Conservation (phyloP, 2,797 vertebrate genomes). For the Danio tinwini region DNA sequence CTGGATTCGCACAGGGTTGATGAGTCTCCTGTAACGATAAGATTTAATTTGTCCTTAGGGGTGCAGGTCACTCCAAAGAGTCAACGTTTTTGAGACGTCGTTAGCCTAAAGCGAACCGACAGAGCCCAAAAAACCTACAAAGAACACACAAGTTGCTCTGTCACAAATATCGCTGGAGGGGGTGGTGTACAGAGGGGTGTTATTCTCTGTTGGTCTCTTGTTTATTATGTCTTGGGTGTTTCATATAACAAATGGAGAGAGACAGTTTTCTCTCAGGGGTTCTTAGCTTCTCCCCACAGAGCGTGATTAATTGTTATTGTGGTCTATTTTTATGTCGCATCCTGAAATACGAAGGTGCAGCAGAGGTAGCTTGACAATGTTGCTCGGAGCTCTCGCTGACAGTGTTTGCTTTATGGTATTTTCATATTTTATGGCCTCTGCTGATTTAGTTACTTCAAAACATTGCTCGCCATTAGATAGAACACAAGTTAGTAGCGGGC, state of each 20-base stretch:
- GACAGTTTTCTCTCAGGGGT: slow-evolving; percentile 54
- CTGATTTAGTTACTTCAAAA: slow-evolving; percentile 52
- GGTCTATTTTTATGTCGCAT: slow-evolving; percentile 51
- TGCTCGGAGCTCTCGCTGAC: slow-evolving; percentile 35
- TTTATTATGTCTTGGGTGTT: slow-evolving; percentile 55
- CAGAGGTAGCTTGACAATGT: slow-evolving; percentile 43
- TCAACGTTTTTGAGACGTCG: slow-evolving; percentile 54
- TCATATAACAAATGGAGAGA: slow-evolving; percentile 55
- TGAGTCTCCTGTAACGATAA: slow-evolving; percentile 61
- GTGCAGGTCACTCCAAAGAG: slow-evolving; percentile 61
- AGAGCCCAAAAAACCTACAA: slow-evolving; percentile 29
- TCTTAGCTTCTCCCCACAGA: slow-evolving; percentile 49
- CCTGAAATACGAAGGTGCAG: slow-evolving; percentile 50
- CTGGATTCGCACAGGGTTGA: background rate
- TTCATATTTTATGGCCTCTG: slow-evolving; percentile 51
- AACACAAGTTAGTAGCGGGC: slow-evolving; percentile 17
- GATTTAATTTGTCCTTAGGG: slow-evolving; percentile 56
- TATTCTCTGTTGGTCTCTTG: slow-evolving; percentile 51
- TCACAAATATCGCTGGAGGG: slow-evolving; percentile 21
- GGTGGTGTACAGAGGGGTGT: slow-evolving; percentile 7
- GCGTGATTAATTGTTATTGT: slow-evolving; percentile 63
- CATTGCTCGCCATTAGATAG: slow-evolving; percentile 29
- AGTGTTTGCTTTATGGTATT: slow-evolving; percentile 53
- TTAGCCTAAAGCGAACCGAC: slow-evolving; percentile 66
- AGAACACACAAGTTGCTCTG: slow-evolving; percentile 7